phyloP scores from a whole-genome alignment of 2,888 invertebrate genomes.

The Limnephilus lunatus region DNA sequence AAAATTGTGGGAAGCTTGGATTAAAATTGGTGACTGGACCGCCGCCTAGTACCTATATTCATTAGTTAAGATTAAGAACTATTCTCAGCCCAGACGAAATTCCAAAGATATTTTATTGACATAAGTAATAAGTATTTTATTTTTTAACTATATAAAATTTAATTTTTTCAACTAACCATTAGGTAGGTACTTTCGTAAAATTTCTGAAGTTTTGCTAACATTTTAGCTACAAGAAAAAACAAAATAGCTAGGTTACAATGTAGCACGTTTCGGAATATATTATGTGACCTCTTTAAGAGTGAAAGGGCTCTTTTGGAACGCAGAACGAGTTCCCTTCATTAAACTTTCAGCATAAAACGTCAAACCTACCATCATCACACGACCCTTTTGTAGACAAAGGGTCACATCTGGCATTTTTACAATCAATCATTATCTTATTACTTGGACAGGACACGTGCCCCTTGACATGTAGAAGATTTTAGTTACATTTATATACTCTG shows the following conservation, averaged over 20 bases:
- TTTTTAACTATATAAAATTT: no score
- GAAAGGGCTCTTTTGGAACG: not conserved
- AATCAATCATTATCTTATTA: conserved; percentile 35
- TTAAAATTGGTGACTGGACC: no score
- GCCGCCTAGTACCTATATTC: no score
- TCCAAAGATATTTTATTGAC: no score
- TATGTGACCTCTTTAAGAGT: conserved; percentile 9
- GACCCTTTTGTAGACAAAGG: no score
- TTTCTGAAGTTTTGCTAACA: not conserved
- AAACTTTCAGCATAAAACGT: conserved; percentile 26
- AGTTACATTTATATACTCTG: not conserved
- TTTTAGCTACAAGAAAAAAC: not conserved
- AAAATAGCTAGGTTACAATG: not conserved
- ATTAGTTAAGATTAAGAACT: no score
- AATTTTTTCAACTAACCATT: not conserved
- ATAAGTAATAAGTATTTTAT: no score
- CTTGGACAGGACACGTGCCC: not conserved
- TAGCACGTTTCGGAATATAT: not conserved
- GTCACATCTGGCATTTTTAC: conserved; percentile 25
- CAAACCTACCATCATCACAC: not conserved
- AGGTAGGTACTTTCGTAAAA: not conserved
- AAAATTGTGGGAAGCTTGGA: no score
- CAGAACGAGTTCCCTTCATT: conserved; percentile 29
- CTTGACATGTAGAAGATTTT: not conserved
- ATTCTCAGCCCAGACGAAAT: no score